A percentile compares a stretch with the other conserved stretches of the same genome.
Evolutionary conservation across 2,113 vertebrate genomes (phyloP).

Genomic region (Anoplopoma fimbria): DNA sequence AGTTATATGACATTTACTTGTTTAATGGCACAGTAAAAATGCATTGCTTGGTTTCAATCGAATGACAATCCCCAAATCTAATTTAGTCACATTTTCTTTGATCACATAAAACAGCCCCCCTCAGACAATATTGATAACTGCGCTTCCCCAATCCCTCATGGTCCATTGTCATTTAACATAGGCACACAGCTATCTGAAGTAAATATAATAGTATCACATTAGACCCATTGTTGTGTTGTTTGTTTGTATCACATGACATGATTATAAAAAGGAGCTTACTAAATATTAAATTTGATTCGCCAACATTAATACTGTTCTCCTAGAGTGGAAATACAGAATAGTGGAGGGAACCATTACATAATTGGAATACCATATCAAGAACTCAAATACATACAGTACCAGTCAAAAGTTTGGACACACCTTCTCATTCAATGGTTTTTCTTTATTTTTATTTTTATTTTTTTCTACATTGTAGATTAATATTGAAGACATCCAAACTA

Average conservation of each 20-base stretch:
- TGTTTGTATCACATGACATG: neutral
- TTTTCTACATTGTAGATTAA: too few relatives aligned
- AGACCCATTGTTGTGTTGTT: neutral
- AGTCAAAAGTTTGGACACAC: too few relatives aligned
- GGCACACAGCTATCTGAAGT: too few relatives aligned
- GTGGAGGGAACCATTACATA: too few relatives aligned
- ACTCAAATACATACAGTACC: too few relatives aligned
- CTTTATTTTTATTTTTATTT: too few relatives aligned
- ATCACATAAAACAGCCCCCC: neutral
- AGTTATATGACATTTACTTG: conserved; percentile 3
- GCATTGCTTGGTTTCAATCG: neutral
- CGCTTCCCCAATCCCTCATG: neutral
- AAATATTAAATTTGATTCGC: neutral
- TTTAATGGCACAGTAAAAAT: neutral
- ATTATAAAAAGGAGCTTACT: neutral
- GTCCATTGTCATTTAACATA: neutral
- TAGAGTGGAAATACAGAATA: too few relatives aligned
- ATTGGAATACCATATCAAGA: too few relatives aligned
- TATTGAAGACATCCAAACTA: too few relatives aligned
- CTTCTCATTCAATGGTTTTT: too few relatives aligned
- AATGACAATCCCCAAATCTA: neutral
- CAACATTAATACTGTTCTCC: neutral
- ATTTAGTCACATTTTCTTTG: neutral
- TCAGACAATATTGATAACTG: neutral
- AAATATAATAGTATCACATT: neutral